A percentile compares a stretch with the other conserved stretches of the same genome.
These are phyloP conservation scores for Amphipyra berbera DNA, from an alignment of 2,888 invertebrate species.

Conservation along the genomic window DNA sequence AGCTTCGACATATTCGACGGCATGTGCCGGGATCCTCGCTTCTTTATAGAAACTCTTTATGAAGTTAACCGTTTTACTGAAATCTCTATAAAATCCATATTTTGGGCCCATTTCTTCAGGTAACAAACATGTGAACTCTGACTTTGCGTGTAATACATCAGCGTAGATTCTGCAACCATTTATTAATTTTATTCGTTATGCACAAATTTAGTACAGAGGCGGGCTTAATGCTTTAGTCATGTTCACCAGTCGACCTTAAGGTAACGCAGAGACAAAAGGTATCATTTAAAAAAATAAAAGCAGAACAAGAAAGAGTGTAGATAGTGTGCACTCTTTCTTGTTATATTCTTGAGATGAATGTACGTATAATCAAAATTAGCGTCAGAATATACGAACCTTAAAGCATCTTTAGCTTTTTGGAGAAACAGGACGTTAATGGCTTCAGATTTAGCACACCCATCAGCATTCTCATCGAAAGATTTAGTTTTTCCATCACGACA, in stretches of 20 bases:
- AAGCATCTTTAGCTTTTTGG: conserved; percentile 46
- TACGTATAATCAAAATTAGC: neutral
- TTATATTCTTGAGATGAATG: too few relatives aligned
- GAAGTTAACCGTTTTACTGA: conserved; percentile 82
- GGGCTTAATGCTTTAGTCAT: too few relatives aligned
- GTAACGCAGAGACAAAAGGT: too few relatives aligned
- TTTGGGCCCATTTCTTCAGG: conserved; percentile 69
- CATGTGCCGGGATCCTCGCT: conserved; percentile 91
- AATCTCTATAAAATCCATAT: conserved; percentile 89
- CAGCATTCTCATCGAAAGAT: conserved; percentile 94
- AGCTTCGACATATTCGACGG: conserved; percentile 95
- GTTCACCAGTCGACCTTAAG: too few relatives aligned
- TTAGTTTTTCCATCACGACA: conserved; percentile 95
- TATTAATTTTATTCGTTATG: neutral
- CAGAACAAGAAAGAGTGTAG: too few relatives aligned
- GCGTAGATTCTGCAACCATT: conserved; percentile 88
- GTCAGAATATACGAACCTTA: conserved; percentile 21
- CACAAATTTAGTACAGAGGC: too few relatives aligned
- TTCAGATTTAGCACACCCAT: conserved; percentile 94
- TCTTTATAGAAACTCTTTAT: conserved; percentile 90
- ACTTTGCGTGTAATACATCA: conserved; percentile 92
- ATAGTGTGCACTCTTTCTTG: too few relatives aligned
- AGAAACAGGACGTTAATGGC: conserved; percentile 87
- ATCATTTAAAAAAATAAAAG: too few relatives aligned
- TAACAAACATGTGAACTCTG: conserved; percentile 82